phyloP scores from a whole-genome alignment of 1,140 invertebrate genomes.

The Drosophila funebris region DNA sequence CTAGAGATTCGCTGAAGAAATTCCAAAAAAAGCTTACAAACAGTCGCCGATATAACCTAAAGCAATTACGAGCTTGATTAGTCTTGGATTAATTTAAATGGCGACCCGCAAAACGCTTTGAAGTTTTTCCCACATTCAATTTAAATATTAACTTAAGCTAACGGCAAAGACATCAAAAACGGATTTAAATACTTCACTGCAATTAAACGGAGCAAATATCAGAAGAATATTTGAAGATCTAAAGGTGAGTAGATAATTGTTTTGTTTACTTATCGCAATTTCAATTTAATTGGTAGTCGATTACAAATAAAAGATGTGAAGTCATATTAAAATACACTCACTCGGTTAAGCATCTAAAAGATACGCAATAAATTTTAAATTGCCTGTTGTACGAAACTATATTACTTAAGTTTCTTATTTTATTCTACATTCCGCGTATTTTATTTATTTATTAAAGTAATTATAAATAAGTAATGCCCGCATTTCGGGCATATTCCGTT shows the following conservation, averaged over 20 bases:
- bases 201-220: slow-evolving; percentile 38
- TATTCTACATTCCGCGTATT: too few species aligned
- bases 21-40: slow-evolving; percentile 38
- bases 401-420: too few species aligned
- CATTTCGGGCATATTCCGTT: too few species aligned
- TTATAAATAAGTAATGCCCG: too few species aligned
- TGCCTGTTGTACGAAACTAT: too few species aligned
- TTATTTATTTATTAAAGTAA: too few species aligned
- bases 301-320: too few species aligned
- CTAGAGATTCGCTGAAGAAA: slow-evolving; percentile 17
- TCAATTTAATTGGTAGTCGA: too few species aligned
- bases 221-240: slow-evolving; percentile 15
- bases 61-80: slow-evolving; percentile 45
- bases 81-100: slow-evolving; percentile 30
- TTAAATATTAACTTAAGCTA: slow-evolving; percentile 67
- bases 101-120: slow-evolving; percentile 50
- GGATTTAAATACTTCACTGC: slow-evolving; percentile 56
- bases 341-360: too few species aligned
- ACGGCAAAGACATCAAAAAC: slow-evolving; percentile 57
- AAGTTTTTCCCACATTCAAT: slow-evolving; percentile 48
- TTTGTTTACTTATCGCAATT: background rate
- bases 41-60: slow-evolving; percentile 57
- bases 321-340: too few species aligned
- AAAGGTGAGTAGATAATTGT: slow-evolving; percentile 30
- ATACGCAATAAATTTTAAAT: too few species aligned